Conservation (phyloP, 2,888 invertebrate species). For the Malthinus flaveolus region DNA sequence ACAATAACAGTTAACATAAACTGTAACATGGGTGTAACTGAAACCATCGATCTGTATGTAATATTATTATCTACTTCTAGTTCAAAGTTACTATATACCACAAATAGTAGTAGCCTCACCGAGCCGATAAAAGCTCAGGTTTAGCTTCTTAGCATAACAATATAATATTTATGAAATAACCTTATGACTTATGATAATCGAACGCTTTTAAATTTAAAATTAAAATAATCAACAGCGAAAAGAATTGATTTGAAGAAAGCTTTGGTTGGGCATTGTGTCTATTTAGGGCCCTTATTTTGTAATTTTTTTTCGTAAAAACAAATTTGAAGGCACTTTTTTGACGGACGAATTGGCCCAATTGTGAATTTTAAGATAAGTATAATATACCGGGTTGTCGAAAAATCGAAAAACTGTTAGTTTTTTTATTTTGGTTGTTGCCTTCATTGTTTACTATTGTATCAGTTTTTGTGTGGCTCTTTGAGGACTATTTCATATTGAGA, state of each 20-base stretch:
- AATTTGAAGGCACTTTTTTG: constrained; percentile 94
- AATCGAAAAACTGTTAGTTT: constrained; percentile 36
- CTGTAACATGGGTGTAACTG: constrained; percentile 55
- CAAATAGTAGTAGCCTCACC: constrained; percentile 54
- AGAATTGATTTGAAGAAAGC: constrained; percentile 50
- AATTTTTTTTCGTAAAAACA: constrained; percentile 85
- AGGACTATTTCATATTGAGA: constrained; percentile 78
- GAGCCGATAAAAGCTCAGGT: constrained; percentile 40
- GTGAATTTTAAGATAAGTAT: constrained; percentile 65
- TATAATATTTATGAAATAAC: constrained; percentile 58
- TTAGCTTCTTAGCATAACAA: constrained; percentile 57
- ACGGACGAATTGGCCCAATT: constrained; percentile 92
- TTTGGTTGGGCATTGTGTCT: constrained; percentile 77
- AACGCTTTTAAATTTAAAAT: constrained; percentile 57
- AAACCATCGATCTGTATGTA: constrained; percentile 57
- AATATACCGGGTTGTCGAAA: constrained; percentile 39
- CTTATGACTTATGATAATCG: constrained; percentile 54
- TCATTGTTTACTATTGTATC: constrained; percentile 75
- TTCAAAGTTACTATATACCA: constrained; percentile 59
- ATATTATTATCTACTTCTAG: constrained; percentile 56
- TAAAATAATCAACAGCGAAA: constrained; percentile 49
- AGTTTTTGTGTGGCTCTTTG: constrained; percentile 69
- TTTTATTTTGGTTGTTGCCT: constrained; percentile 62
- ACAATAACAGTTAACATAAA: constrained; percentile 56
- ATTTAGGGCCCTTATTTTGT: constrained; percentile 85